Conservation (phyloP, 2,797 vertebrate species). For the Chiloscyllium punctatum region DNA sequence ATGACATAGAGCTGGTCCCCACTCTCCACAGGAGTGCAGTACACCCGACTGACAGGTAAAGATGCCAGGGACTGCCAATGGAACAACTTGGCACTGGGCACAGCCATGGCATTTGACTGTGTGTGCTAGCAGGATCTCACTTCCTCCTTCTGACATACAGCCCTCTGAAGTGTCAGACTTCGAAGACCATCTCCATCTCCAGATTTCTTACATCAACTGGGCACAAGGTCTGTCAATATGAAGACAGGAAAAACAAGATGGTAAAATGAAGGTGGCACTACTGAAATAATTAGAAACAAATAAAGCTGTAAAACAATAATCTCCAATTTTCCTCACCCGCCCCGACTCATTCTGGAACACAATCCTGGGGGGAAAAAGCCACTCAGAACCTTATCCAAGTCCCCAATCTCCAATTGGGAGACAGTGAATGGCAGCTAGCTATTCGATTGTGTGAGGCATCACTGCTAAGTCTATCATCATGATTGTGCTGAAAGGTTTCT, state of each 20-base stretch:
- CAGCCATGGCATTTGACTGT: conserved; percentile 60
- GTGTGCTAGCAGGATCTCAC: background rate
- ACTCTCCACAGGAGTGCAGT: conserved; percentile 77
- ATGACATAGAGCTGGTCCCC: conserved; percentile 85
- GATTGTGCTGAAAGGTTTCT: too few relatives aligned
- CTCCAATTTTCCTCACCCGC: background rate
- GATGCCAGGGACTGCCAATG: conserved; percentile 85
- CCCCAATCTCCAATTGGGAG: background rate
- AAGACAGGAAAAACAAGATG: background rate
- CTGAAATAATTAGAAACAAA: background rate
- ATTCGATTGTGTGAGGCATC: background rate
- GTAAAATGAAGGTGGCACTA: background rate
- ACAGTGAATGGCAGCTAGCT: background rate
- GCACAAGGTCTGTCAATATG: background rate
- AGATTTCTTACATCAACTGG: background rate
- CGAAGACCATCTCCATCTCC: background rate
- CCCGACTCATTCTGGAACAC: background rate
- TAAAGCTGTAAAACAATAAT: background rate
- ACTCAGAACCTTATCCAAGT: too few relatives aligned
- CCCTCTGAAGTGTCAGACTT: background rate
- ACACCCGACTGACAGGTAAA: conserved; percentile 77
- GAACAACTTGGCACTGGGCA: conserved; percentile 76
- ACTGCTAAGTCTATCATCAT: background rate
- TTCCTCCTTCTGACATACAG: background rate
- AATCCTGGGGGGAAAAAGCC: background rate